Evolutionary conservation across 1,140 invertebrate species (phyloP), one percentile per base, ranked within the genome.

Genomic region (Drosophila insularis): DNA sequence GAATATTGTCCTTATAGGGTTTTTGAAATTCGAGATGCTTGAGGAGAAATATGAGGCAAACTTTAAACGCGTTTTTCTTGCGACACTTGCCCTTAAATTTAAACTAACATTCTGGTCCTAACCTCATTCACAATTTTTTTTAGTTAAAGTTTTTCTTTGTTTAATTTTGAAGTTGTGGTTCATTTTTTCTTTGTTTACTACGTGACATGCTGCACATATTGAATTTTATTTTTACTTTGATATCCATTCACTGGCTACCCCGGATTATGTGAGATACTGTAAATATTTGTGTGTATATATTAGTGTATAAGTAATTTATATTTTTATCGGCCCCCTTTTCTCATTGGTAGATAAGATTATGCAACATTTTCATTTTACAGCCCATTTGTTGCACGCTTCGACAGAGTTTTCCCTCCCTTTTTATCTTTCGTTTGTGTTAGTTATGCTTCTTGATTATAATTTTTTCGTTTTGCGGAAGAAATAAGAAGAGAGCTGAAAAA

Each of bases 341-440:
- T 11, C 10, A 59, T 23, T 55, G 11, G 31, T 39, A 37, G 72
- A 74, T 74, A 74, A 74, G 63, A 74, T 67, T 74, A 71, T 74
- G 63, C 37, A 74, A 56, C 37, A 23, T 56, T 60, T 66, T 11
- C 37, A 23, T 66, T 60, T 37, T 21, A 35, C 56, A 46, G 73
- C 53, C 27, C 58, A 55, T 66, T 74, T 31, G 27, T 39, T 66
- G 56, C 61, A 72, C 71, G 61, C 69, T 60, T 56, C 11, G 23
- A 23, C 65, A 37, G 27, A 31, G 61, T 53, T 58, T 35, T 27
- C 54, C 56, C 56, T 73, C 60, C 68, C 68, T 71, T 66, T 56
- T 35, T 46, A 3, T 27, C 27, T 6, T 13, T 13, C 14, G 21
- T 21, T 31, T 32, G 17, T 31, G 27, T 23, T 17, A 40, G 70